Evolutionary conservation across 1,140 invertebrate genomes (phyloP).

Genomic region (Bombus pyrosoma): DNA sequence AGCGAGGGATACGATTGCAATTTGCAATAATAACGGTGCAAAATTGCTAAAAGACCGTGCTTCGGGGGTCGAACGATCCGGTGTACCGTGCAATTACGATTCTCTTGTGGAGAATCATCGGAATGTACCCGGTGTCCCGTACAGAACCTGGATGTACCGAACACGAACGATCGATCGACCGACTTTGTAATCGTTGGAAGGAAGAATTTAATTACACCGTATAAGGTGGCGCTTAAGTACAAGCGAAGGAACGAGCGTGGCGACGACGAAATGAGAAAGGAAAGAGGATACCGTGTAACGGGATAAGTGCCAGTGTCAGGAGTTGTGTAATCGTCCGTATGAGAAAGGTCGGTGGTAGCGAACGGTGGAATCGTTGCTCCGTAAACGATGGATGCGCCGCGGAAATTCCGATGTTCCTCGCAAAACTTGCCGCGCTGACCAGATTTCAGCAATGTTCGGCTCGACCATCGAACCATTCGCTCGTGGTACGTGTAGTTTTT

Average conservation of each 20-base stretch:
- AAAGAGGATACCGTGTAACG: slow-evolving; percentile 52
- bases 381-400: slow-evolving; percentile 41
- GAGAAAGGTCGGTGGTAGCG: slow-evolving; percentile 52
- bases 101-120: background rate
- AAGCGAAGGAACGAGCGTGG: slow-evolving; percentile 10
- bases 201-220: slow-evolving; percentile 46
- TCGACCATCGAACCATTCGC: background rate
- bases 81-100: background rate
- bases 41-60: background rate
- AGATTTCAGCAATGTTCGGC: slow-evolving; percentile 9
- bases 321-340: slow-evolving; percentile 52
- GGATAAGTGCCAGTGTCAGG: slow-evolving; percentile 53
- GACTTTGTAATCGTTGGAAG: background rate
- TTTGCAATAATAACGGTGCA: background rate
- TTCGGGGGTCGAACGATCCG: background rate
- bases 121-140: background rate
- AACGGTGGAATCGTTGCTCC: slow-evolving; percentile 50
- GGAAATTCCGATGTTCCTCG: slow-evolving; percentile 49
- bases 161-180: background rate
- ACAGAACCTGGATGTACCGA: background rate
- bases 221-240: slow-evolving; percentile 37
- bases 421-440: background rate
- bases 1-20: background rate
- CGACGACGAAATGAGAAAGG: slow-evolving; percentile 41
- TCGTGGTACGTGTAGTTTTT: background rate